Conservation (phyloP, 1,140 invertebrate species). For the Cydia strobilella region DNA sequence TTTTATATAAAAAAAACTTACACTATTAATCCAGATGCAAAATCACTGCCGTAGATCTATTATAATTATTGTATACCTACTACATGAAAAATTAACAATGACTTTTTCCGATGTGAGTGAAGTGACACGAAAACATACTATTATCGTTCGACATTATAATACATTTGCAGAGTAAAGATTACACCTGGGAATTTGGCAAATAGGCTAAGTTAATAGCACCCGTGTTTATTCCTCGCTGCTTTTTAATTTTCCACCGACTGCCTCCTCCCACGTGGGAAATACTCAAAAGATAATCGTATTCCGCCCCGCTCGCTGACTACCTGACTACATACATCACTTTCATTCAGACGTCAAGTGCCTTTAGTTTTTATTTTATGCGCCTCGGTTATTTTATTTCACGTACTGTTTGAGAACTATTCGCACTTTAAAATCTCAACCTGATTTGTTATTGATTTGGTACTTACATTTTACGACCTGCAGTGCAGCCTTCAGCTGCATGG, state of each 20-base stretch:
- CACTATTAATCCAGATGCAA: too few species aligned
- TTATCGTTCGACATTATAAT: too few species aligned
- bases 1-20: too few species aligned
- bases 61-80: too few species aligned
- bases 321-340: slow-evolving; percentile 28
- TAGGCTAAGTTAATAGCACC: slow-evolving; percentile 24
- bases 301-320: slow-evolving; percentile 21
- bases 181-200: slow-evolving; percentile 8
- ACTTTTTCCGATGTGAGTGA: too few species aligned
- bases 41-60: too few species aligned
- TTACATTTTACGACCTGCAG: too few species aligned
- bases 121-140: too few species aligned
- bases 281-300: slow-evolving; percentile 33
- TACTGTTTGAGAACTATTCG: not conserved
- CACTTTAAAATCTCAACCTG: not conserved
- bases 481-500: too few species aligned
- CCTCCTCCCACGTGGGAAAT: slow-evolving; percentile 35
- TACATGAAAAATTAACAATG: too few species aligned
- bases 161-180: not conserved
- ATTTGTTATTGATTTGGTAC: too few species aligned
- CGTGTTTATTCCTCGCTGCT: slow-evolving; percentile 32
- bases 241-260: slow-evolving; percentile 52
- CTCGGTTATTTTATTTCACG: slow-evolving; percentile 1
- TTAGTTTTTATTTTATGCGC: slow-evolving; percentile 22
- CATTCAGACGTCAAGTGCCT: slow-evolving; percentile 26